phyloP scores from a whole-genome alignment of 1,140 invertebrate species.

The Leguminivora glycinivorella region DNA sequence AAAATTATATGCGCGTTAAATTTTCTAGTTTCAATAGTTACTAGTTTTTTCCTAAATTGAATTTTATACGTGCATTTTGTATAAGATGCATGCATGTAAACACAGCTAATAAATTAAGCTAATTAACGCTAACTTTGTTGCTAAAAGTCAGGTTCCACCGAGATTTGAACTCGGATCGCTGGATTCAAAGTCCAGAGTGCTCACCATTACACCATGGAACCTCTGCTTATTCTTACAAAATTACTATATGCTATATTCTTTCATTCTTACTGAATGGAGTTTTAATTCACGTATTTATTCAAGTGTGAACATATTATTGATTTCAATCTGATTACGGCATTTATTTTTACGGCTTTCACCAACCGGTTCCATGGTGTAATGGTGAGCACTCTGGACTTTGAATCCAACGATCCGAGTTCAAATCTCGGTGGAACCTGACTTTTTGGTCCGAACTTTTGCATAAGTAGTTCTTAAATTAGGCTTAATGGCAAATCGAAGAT shows the following conservation, averaged over 20 bases:
- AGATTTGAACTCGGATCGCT: constrained; percentile 32
- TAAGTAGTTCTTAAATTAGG: too few species aligned
- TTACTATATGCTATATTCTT: background rate
- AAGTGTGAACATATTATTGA: background rate
- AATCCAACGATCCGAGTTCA: constrained; percentile 28
- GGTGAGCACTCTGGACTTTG: constrained; percentile 27
- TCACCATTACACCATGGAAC: constrained; percentile 31
- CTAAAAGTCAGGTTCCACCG: constrained; percentile 15
- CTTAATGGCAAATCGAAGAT: background rate
- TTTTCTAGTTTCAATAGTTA: too few species aligned
- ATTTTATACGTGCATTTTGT: too few species aligned
- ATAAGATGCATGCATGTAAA: too few species aligned
- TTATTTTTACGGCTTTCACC: background rate
- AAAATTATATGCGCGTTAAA: too few species aligned
- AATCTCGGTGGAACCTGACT: constrained; percentile 24
- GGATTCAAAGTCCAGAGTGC: constrained; percentile 31
- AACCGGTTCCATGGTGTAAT: constrained; percentile 18
- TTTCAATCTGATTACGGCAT: background rate
- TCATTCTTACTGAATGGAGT: background rate
- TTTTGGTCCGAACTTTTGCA: background rate
- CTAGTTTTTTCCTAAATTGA: too few species aligned
- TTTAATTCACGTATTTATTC: background rate
- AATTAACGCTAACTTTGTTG: background rate
- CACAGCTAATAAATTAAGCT: background rate
- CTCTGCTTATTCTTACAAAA: background rate